A percentile compares a stretch with the other conserved stretches of the same genome.
Conservation (phyloP, 1,140 invertebrate genomes). For the Euura saliciscinereae region DNA sequence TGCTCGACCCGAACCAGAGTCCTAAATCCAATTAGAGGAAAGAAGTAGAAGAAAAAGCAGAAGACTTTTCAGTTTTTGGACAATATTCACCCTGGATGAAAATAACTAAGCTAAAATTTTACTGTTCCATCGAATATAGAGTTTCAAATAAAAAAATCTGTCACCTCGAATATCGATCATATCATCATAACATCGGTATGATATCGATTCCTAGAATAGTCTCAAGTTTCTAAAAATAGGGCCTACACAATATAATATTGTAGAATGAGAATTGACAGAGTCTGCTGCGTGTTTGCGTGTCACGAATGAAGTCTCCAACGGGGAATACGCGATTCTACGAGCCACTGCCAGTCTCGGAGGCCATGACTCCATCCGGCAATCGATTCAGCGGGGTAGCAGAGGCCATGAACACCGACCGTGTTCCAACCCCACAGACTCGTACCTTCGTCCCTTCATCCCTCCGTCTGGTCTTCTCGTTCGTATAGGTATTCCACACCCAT, state of each 20-base stretch:
- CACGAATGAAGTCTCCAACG: constrained; percentile 50
- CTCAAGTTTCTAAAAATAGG: neutral
- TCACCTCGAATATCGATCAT: too few relatives aligned
- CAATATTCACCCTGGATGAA: too few relatives aligned
- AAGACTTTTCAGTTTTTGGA: too few relatives aligned
- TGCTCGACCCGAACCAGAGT: too few relatives aligned
- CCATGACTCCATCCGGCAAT: constrained; percentile 38
- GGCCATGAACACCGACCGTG: constrained; percentile 29
- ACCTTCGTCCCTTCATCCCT: constrained; percentile 16
- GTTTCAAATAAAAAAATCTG: too few relatives aligned
- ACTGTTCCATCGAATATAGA: too few relatives aligned
- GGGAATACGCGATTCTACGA: neutral
- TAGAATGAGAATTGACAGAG: neutral
- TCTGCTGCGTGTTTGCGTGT: neutral
- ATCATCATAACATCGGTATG: too few relatives aligned
- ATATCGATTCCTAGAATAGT: neutral
- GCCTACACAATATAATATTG: neutral
- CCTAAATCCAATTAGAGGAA: too few relatives aligned
- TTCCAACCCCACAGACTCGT: constrained; percentile 21
- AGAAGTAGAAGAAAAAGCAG: too few relatives aligned
- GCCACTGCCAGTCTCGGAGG: constrained; percentile 21
- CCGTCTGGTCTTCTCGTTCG: constrained; percentile 24
- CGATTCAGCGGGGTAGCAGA: constrained; percentile 46
- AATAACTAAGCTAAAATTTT: too few relatives aligned
- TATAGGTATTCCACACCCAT: neutral